Conservation (phyloP, 2,888 invertebrate species). For the Rhodophaea formosa region DNA sequence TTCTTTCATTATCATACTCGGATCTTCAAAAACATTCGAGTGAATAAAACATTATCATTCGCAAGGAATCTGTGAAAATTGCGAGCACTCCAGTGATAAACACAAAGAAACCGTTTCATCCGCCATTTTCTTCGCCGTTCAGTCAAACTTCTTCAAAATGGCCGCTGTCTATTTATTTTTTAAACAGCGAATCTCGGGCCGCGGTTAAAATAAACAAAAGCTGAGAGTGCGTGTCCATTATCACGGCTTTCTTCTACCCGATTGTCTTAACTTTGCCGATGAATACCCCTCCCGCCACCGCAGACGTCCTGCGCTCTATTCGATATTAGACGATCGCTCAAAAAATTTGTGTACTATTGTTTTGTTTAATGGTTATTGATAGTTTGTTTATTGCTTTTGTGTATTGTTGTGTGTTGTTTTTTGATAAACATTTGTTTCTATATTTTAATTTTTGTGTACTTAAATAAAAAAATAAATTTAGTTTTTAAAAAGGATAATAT, state of each 20-base stretch:
- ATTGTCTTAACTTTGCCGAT: too few relatives aligned
- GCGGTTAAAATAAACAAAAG: conserved; percentile 39
- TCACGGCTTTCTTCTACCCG: neutral
- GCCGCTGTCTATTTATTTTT: conserved; percentile 36
- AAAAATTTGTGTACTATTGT: too few relatives aligned
- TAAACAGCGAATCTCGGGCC: conserved; percentile 30
- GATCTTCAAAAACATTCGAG: conserved; percentile 5
- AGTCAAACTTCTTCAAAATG: conserved; percentile 31
- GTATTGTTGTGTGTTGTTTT: too few relatives aligned
- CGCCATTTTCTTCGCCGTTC: conserved; percentile 7
- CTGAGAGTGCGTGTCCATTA: conserved; percentile 26
- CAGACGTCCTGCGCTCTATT: too few relatives aligned
- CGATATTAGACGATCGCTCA: too few relatives aligned
- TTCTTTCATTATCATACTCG: neutral
- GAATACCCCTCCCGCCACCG: too few relatives aligned
- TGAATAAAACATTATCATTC: conserved; percentile 8
- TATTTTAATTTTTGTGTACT: too few relatives aligned
- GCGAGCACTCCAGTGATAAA: neutral
- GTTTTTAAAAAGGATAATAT: too few relatives aligned
- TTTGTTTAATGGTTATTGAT: too few relatives aligned
- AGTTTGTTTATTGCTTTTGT: too few relatives aligned
- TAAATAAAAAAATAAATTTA: too few relatives aligned
- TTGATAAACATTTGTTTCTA: too few relatives aligned
- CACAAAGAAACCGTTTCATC: conserved; percentile 4
- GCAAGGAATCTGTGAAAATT: neutral